Evolutionary conservation across 2,888 invertebrate genomes (phyloP), one percentile per base, ranked within the genome.

Genomic region (Capitulum mitella): DNA sequence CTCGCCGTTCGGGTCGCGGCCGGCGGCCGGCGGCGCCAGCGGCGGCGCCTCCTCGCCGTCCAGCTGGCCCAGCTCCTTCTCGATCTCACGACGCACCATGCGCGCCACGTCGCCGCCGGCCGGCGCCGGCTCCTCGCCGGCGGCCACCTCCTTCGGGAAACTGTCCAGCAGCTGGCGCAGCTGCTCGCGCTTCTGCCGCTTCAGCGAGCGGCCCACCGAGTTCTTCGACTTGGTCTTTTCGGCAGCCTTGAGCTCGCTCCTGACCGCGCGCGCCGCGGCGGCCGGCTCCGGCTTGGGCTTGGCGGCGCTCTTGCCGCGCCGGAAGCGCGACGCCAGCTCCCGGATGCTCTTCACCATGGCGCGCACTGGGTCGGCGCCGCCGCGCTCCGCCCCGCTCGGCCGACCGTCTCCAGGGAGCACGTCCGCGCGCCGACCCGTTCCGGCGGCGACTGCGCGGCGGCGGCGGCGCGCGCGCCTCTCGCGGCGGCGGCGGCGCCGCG

Each of bases 131-230:
- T n/a, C 40, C n/a, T 64, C 75, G 40, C 32, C 78, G n/a, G 54
- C 26, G 19, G 78, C 70, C 70, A 78, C 78, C 40, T 78, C 78
- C 58, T 77, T 58, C 29, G 78, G 79, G 64, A 78, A 80, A 70
- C 78, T 48, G 48, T 78, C 80, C 74, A 80, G 75, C 77, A 82
- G 77, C 75, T 83, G 82, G 3, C 82, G 79, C 77, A 82, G 78
- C 79, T n/a, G 80, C 43, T 54, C 61, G 22, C 29, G 26, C 76
- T 43, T 77, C 78, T 26, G 54, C 6, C 74, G 29, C 74, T 64
- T 78, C 78, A 46, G 64, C 32, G 51, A 46, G 40, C 58, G 54
- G 22, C 32, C 76, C 22, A 37, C 51, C 40, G 78, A 51, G n/a
- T n/a, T 51, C 74, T 64, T 40, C 34, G 43, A 40, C 37, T 75